Base-by-base conservation (phyloP, 2,113 vertebrate species). In the Epinephelus cyanopodus region DNA sequence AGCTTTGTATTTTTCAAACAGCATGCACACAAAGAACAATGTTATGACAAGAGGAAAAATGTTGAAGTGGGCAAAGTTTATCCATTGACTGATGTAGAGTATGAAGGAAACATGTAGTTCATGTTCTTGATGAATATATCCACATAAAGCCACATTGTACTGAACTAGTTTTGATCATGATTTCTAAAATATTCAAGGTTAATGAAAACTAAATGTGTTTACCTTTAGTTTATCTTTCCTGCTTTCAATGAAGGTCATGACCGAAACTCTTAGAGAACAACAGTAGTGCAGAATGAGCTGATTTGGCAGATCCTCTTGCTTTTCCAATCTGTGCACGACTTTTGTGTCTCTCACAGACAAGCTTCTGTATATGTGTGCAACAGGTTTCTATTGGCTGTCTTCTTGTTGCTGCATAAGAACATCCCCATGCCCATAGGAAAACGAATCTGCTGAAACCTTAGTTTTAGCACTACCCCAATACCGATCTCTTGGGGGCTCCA, bases 371-470 rank as follows among this genome's bases (percentile, higher is more conserved):
- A 15, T 14, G 13, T 37, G 42, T 25, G 33, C 64, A 54, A 18
- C 56, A 61, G 29, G 52, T 73, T 14, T 64, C 21, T 15, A 0
- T 0, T 23, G 52, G 62, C 61, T 3, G 7, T 33, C 61, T n/a
- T 69, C 45, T 53, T 45, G 39, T 21, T 21, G 73, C 58, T 68
- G 54, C 48, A 15, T 19, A 48, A n/a, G 25, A 5, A 58, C 62
- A 39, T 27, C 58, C n/a, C 29, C 17, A 0, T 9, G 65, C 37
- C 84, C 58, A 27, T 6, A n/a, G 69, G 29, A 70, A 37, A 25
- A 6, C 0, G n/a, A 86, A 84, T 71, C 74, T 80, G 64, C 85
- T 78, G 84, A 80, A 62, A 66, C 58, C 45, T 71, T 71, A 10
- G 45, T 74, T 82, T 82, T 25, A 70, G 39, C 72, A 15, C 54